These are phyloP conservation scores for Atopsyche davidsoni DNA, from an alignment of 1,140 invertebrate genomes.

Conservation along the genomic window DNA sequence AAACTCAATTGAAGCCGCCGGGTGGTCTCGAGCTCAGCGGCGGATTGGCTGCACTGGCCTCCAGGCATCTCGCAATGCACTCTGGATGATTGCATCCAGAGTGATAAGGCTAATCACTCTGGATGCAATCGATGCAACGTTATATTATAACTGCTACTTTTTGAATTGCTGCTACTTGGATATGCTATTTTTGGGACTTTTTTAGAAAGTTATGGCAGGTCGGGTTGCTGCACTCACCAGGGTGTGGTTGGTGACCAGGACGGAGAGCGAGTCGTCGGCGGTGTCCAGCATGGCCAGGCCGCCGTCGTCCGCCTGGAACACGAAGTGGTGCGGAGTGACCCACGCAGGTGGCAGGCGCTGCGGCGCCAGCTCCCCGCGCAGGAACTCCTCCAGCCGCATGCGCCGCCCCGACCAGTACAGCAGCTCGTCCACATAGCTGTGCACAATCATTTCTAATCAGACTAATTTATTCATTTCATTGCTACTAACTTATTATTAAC, in stretches of 20 bases:
- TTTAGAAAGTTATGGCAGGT: background rate
- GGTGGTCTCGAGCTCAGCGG: too few relatives aligned
- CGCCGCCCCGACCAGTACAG: conserved; percentile 77
- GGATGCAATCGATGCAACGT: background rate
- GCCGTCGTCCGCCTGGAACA: conserved; percentile 78
- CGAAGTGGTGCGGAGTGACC: conserved; percentile 71
- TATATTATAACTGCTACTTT: conserved; percentile 1
- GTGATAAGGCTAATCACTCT: background rate
- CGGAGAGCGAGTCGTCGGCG: conserved; percentile 64
- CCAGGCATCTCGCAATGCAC: too few relatives aligned
- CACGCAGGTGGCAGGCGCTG: conserved; percentile 68
- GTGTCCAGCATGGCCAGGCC: conserved; percentile 69
- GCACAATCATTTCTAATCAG: conserved; percentile 6
- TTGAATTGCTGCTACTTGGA: background rate
- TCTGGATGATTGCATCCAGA: background rate
- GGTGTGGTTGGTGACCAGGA: conserved; percentile 78
- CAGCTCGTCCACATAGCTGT: conserved; percentile 76
- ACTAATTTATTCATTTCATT: too few relatives aligned
- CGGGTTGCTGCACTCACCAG: conserved; percentile 52
- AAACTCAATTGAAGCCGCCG: too few relatives aligned
- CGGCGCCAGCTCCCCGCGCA: conserved; percentile 68
- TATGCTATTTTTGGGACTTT: too few relatives aligned
- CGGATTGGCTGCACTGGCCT: too few relatives aligned
- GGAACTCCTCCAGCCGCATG: conserved; percentile 74
- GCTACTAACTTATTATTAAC: too few relatives aligned